Percentiles rank a stretch among this genome's conserved stretches.
These are phyloP conservation scores for Pantherophis vulpinus DNA, from an alignment of 2,797 vertebrate species.

Conservation along the genomic window DNA sequence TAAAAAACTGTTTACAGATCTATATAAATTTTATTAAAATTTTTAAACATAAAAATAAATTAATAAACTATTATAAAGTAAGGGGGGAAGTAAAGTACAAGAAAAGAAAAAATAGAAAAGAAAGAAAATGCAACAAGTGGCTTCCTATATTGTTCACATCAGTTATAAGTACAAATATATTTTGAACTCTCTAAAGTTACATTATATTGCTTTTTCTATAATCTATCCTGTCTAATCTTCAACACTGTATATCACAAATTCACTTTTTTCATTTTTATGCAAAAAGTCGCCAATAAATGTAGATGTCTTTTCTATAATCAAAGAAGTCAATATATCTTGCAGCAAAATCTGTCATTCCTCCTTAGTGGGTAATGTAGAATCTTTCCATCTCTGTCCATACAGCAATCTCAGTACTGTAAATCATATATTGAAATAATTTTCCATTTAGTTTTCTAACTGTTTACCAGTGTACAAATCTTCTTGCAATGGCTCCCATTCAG, in stretches of 20 bases:
- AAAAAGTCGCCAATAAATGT: not conserved
- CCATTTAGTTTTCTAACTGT: not conserved
- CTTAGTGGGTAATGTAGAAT: not conserved
- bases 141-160: not conserved
- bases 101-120: not conserved
- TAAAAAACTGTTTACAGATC: not conserved
- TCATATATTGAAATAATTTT: not conserved
- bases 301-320: not conserved
- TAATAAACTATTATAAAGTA: not conserved
- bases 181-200: not conserved
- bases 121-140: not conserved
- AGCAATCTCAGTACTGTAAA: not conserved
- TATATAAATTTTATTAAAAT: not conserved
- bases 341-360: not conserved
- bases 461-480: not conserved
- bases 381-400: not conserved
- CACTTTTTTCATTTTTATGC: not conserved
- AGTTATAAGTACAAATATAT: not conserved
- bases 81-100: not conserved
- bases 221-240: not conserved
- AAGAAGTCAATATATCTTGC: not conserved
- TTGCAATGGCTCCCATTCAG: not conserved
- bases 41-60: not conserved
- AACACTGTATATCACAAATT: not conserved
- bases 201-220: not conserved